Evolutionary conservation across 2,888 invertebrate genomes (phyloP).

Genomic region (Syrphus vitripennis): DNA sequence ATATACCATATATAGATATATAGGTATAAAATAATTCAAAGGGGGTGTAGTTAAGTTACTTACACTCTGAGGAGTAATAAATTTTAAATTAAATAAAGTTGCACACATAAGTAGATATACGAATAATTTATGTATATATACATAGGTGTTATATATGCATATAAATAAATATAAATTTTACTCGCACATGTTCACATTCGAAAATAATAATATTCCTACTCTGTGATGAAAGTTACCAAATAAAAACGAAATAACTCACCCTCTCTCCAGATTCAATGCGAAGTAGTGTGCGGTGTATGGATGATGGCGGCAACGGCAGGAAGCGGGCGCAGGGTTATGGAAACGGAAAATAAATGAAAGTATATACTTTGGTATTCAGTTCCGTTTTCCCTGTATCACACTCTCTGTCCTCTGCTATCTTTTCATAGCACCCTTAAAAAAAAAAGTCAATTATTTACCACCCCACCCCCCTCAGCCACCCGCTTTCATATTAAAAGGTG

Average conservation of each 20-base stretch:
- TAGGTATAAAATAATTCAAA: slow-evolving; percentile 24
- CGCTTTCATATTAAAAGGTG: background rate
- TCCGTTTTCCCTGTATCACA: background rate
- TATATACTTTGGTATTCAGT: slow-evolving; percentile 40
- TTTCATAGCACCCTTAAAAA: slow-evolving; percentile 46
- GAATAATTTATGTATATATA: background rate
- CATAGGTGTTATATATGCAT: background rate
- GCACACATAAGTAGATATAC: background rate
- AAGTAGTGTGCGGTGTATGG: too few relatives aligned
- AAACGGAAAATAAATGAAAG: slow-evolving; percentile 48
- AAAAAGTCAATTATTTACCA: slow-evolving; percentile 59
- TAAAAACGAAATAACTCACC: slow-evolving; percentile 39
- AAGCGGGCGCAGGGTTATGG: background rate
- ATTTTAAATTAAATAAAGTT: slow-evolving; percentile 59
- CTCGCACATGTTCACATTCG: slow-evolving; percentile 68
- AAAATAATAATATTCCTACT: slow-evolving; percentile 55
- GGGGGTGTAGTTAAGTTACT: slow-evolving; percentile 51
- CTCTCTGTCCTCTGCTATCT: background rate
- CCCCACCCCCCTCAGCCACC: background rate
- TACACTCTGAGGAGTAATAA: slow-evolving; percentile 68
- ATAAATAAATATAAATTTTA: slow-evolving; percentile 48
- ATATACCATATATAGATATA: background rate
- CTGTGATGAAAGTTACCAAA: slow-evolving; percentile 12
- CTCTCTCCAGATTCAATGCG: background rate
- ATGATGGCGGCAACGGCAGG: background rate